These are phyloP conservation scores for Furnarius figulus DNA, from an alignment of 2,113 vertebrate species.

Conservation along the genomic window DNA sequence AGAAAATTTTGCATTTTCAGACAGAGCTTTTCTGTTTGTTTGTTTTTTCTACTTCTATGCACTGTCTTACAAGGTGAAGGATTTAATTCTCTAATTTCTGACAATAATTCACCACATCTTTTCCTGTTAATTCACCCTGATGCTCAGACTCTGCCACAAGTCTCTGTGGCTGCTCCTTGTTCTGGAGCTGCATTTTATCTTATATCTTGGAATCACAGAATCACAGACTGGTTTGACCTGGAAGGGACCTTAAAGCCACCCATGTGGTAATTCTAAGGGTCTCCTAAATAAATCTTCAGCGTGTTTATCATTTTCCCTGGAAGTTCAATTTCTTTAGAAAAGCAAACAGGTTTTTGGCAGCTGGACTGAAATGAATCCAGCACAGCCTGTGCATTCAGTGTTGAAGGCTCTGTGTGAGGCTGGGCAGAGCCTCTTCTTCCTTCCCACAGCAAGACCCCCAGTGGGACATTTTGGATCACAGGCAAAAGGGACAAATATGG, in stretches of 20 bases:
- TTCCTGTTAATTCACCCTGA: background rate
- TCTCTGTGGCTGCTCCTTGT: background rate
- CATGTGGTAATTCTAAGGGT: rapidly evolving
- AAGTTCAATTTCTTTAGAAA: background rate
- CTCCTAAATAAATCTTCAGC: background rate
- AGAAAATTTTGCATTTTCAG: background rate
- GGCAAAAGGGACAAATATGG: background rate
- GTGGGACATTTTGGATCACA: rapidly evolving
- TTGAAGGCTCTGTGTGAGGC: background rate
- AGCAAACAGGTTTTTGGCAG: background rate
- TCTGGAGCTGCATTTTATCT: background rate
- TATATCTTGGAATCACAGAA: background rate
- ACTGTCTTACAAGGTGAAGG: background rate
- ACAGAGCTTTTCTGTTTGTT: background rate
- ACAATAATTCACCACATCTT: background rate
- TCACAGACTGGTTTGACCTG: background rate
- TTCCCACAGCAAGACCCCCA: background rate
- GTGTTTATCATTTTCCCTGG: background rate
- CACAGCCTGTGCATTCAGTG: background rate
- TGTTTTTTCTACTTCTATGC: background rate
- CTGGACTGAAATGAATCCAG: background rate
- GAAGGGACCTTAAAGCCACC: background rate
- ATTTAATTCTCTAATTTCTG: background rate
- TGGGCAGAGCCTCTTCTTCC: background rate
- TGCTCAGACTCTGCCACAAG: background rate